Base-by-base conservation (phyloP, 2,113 vertebrate species). In the Apodemus speciosus region DNA sequence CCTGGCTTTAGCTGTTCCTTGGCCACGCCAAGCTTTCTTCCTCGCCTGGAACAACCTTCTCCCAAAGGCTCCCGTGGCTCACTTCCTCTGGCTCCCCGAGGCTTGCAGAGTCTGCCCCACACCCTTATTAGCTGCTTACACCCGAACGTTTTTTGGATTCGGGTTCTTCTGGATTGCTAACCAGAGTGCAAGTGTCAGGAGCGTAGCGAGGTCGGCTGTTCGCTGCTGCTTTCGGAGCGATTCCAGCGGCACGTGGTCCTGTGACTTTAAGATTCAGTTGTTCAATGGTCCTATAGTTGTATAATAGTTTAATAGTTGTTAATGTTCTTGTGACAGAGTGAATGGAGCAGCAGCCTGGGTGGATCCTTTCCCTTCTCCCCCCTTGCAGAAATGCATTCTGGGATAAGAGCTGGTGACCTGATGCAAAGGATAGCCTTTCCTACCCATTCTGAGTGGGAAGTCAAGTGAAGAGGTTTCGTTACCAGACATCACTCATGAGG, bases 191-290 rank as follows among this genome's bases (percentile, higher is more conserved):
- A 75, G 2, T 73, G 49, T 93, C 25, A 16, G 27, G 53, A 84
- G 35, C 4, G 43, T 15, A 43, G 83, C 73, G 21, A 51, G 71
- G 9, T 27, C 66, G 32, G 30, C 16, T 16, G 21, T 46, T 76
- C n/a, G 38, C 8, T 18, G 5, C 43, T 38, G 6, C 43, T 13
- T 83, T 3, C 4, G 30, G 6, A 25, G 75, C 0, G 18, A 46
- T 14, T 30, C 20, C 11, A 53, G 18, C 0, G 4, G 5, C 1
- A 1, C 5, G 0, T 14, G 68, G 60, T 27, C 8, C 15, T n/a
- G 13, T 32, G 25, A 30, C 58, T 20, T 16, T 46, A 32, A 35
- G 20, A 64, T 66, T 35, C 40, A 35, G 60, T 35, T 20, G 60
- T 68, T 72, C 49, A 23, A 13, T 13, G 43, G 88, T 56, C 15